Base-by-base conservation (phyloP, 2,888 invertebrate genomes). In the Tridacna gigas region DNA sequence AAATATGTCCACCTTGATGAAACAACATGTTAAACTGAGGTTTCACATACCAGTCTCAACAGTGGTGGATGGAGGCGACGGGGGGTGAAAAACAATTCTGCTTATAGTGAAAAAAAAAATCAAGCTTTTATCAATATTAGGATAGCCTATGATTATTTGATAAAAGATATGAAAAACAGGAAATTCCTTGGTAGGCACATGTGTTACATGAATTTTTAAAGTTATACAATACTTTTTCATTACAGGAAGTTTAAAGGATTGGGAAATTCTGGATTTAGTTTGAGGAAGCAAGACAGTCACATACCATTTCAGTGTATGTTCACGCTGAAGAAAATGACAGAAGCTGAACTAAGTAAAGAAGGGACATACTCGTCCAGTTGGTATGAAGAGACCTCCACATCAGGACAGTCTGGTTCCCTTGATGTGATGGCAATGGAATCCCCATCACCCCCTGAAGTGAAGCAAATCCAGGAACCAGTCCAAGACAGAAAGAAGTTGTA, bases 291-390 rank as follows among this genome's bases (percentile, higher is more conserved):
- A 51, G 87, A 89, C 65, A 77, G 74, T n/a, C 89, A 83, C 76
- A 78, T 83, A 25, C 84, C 90, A 66, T 89, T 91, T 66, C 90
- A 90, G 73, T 86, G 86, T 67, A 83, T 76, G 71, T 83, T 82
- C 25, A 77, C 56, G 5, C 69, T 75, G 15, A 81, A 83, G 75
- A 74, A 65, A 37, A 81, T 86, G 77, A 85, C 83, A 47, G 88
- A 79, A 12, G 88, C 78, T n/a, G 83, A 82, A 13, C 51, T 86
- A 47, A 76, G 84, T 80, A 77, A 51, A 15, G 48, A 79, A 51
- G 13, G 91, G 91, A 88, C 94, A 97, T 74, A 65, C 4, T 77
- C 69, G 26, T 67, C 80, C 0, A 86, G 77, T 18, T 83, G 82
- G 80, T 82, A 79, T 45, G 80, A 82, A 11, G 82, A 75, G 18